A percentile compares a stretch with the other conserved stretches of the same genome.
phyloP scores from a whole-genome alignment of 2,888 invertebrate species.

The Pomacea canaliculata region DNA sequence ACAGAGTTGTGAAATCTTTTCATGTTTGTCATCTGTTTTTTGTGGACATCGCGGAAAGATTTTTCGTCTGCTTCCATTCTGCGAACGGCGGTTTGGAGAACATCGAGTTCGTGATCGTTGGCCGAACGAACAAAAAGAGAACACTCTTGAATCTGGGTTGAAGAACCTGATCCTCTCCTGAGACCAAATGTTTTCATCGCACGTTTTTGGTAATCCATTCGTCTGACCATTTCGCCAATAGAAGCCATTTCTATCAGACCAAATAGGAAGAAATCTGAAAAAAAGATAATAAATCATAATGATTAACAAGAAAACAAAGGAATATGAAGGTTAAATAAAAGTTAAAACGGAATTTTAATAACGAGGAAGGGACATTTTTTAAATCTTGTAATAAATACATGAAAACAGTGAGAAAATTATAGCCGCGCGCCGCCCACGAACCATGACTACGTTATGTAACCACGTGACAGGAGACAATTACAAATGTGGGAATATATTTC shows the following conservation, averaged over 20 bases:
- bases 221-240: neutral
- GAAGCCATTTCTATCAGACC: neutral
- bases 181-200: constrained; percentile 12
- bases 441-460: too few relatives aligned
- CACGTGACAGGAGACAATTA: too few relatives aligned
- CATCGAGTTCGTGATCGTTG: constrained; percentile 12
- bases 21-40: constrained; percentile 5
- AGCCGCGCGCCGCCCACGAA: too few relatives aligned
- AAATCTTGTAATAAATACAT: too few relatives aligned
- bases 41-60: constrained; percentile 12
- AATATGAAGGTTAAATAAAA: too few relatives aligned
- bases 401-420: too few relatives aligned
- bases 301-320: too few relatives aligned
- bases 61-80: constrained; percentile 23
- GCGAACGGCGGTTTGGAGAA: constrained; percentile 15
- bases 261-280: too few relatives aligned
- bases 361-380: too few relatives aligned
- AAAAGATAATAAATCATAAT: too few relatives aligned
- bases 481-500: too few relatives aligned
- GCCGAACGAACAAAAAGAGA: constrained; percentile 16
- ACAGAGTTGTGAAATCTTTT: constrained; percentile 19
- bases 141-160: constrained; percentile 22
- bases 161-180: neutral
- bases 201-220: constrained; percentile 19
- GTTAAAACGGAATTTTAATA: too few relatives aligned